phyloP scores from a whole-genome alignment of 2,113 vertebrate species.

The Periophthalmus modestus region DNA sequence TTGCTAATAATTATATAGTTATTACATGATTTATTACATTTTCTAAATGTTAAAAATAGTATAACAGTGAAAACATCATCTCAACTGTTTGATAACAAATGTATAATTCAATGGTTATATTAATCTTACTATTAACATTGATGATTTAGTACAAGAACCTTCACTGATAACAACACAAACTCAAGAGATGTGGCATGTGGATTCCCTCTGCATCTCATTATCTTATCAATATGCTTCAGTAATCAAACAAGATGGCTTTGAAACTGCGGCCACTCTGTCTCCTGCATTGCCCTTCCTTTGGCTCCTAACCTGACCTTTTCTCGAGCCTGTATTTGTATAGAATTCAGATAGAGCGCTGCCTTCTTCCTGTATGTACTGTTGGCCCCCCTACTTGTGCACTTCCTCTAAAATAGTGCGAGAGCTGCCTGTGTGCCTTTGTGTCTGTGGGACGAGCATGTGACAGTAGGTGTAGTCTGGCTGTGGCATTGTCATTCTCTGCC shows the following conservation, averaged over 20 bases:
- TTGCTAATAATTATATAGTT: too few relatives aligned
- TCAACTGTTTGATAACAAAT: too few relatives aligned
- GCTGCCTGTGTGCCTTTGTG: slow-evolving; percentile 68
- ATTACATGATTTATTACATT: too few relatives aligned
- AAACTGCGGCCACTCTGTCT: slow-evolving; percentile 61
- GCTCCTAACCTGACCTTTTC: slow-evolving; percentile 32
- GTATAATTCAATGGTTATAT: neutral
- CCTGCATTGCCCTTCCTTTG: slow-evolving; percentile 43
- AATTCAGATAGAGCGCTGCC: slow-evolving; percentile 66
- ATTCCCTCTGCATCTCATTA: slow-evolving; percentile 62
- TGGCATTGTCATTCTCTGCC: slow-evolving; percentile 79
- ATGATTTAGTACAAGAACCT: neutral
- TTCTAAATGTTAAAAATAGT: neutral
- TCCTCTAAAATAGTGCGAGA: slow-evolving; percentile 59
- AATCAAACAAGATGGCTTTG: slow-evolving; percentile 56
- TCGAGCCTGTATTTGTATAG: slow-evolving; percentile 47
- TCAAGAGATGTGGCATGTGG: slow-evolving; percentile 39
- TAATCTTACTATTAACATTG: neutral
- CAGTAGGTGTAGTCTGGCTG: slow-evolving; percentile 63
- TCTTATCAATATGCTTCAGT: slow-evolving; percentile 74
- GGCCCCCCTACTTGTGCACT: slow-evolving; percentile 46
- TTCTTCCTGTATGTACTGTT: slow-evolving; percentile 69
- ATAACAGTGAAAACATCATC: too few relatives aligned
- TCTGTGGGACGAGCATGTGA: slow-evolving; percentile 48
- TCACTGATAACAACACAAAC: neutral